phyloP scores from a whole-genome alignment of 2,888 invertebrate genomes.

The Conistra vaccinii region DNA sequence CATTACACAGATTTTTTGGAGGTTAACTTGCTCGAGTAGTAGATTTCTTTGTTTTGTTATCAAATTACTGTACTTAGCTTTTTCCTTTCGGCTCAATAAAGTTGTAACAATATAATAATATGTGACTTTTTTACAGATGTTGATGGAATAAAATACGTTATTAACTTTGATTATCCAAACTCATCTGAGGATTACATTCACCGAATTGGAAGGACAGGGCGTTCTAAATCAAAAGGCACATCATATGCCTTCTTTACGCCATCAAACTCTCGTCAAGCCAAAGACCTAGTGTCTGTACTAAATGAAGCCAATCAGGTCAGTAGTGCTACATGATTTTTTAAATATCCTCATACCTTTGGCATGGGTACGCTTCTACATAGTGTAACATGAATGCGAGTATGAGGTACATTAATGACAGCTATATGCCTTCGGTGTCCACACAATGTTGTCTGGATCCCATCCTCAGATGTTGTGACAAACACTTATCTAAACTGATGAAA shows the following conservation, averaged over 20 bases:
- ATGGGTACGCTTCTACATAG: conserved; percentile 92
- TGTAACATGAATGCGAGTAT: conserved; percentile 94
- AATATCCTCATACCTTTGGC: conserved; percentile 93
- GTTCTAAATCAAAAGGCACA: conserved; percentile 96
- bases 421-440: conserved; percentile 96
- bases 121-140: conserved; percentile 93
- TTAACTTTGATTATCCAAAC: conserved; percentile 99
- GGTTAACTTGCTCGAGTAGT: conserved; percentile 50
- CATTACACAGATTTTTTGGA: conserved; percentile 67
- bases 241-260: conserved; percentile 99
- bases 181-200: conserved; percentile 99
- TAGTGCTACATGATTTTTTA: conserved; percentile 35
- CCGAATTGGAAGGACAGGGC: conserved; percentile 98
- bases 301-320: conserved; percentile 96
- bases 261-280: conserved; percentile 96
- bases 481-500: neutral
- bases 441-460: conserved; percentile 93
- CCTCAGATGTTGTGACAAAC: conserved; percentile 92
- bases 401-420: conserved; percentile 93
- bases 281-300: conserved; percentile 96
- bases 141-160: conserved; percentile 98
- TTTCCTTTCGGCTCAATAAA: neutral
- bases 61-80: conserved; percentile 48
- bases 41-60: conserved; percentile 54
- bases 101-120: conserved; percentile 64